Evolutionary conservation across 2,113 vertebrate genomes (phyloP).

Genomic region (Zapus hudsonius): DNA sequence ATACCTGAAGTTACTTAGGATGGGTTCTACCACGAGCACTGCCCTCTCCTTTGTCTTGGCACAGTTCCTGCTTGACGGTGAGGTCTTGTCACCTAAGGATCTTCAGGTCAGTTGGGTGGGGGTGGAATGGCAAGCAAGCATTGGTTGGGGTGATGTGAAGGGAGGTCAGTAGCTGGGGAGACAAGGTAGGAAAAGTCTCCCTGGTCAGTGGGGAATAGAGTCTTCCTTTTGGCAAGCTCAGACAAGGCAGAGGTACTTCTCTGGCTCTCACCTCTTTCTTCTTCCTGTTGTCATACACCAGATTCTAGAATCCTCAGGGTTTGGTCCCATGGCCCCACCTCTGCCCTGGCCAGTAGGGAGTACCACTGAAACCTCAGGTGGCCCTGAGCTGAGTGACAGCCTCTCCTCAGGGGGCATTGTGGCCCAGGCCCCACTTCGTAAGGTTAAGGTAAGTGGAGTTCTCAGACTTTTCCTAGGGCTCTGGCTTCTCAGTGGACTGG

Average conservation of each 20-base stretch:
- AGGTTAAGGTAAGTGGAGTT: conserved; percentile 85
- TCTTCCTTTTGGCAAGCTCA: not conserved
- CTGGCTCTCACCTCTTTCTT: not conserved
- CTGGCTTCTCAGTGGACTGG: no score
- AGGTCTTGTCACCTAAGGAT: conserved; percentile 88
- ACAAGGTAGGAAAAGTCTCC: not conserved
- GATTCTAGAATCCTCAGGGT: conserved; percentile 15
- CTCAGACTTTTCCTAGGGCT: not conserved
- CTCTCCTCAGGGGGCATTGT: conserved; percentile 83
- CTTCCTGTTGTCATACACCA: not conserved
- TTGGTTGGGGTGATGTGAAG: not conserved
- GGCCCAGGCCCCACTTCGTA: conserved; percentile 83
- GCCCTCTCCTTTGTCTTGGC: conserved; percentile 59
- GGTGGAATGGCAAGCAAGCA: not conserved
- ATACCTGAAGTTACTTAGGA: no score
- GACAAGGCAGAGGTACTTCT: not conserved
- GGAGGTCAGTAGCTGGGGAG: not conserved
- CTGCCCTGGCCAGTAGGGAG: conserved; percentile 27
- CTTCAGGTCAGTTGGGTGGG: conserved; percentile 87
- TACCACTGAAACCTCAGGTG: conserved; percentile 89
- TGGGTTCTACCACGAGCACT: not conserved
- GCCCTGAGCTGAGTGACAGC: conserved; percentile 92
- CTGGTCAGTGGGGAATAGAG: not conserved
- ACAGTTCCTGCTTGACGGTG: conserved; percentile 92
- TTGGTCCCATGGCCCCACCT: not conserved